Evolutionary conservation across 2,797 vertebrate genomes (phyloP).

Genomic region (Hoplostethus mediterraneus): DNA sequence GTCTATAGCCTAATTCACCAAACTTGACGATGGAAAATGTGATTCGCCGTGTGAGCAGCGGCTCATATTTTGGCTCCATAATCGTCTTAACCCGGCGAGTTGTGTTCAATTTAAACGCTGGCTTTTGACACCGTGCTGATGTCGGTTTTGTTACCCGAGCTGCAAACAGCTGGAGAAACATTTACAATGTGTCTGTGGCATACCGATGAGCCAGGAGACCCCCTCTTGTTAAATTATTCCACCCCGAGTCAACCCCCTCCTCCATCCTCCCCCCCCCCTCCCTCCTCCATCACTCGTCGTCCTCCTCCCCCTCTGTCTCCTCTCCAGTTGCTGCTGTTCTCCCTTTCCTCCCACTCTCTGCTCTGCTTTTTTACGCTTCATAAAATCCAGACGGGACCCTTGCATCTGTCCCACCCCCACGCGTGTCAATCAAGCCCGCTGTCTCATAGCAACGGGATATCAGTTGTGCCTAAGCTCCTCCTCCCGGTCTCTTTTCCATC

Average conservation of each 20-base stretch:
- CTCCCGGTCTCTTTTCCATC: slow-evolving; percentile 54
- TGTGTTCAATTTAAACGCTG: slow-evolving; percentile 46
- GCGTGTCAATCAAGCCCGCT: slow-evolving; percentile 75
- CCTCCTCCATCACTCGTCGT: slow-evolving; percentile 48
- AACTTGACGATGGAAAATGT: slow-evolving; percentile 63
- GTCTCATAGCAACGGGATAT: slow-evolving; percentile 73
- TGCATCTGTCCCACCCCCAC: slow-evolving; percentile 70
- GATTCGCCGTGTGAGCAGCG: slow-evolving; percentile 49
- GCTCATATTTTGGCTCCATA: slow-evolving; percentile 63
- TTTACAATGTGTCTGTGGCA: slow-evolving; percentile 66
- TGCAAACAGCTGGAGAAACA: slow-evolving; percentile 78
- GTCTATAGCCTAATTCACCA: slow-evolving; percentile 64
- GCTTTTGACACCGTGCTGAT: slow-evolving; percentile 46
- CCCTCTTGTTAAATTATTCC: slow-evolving; percentile 81
- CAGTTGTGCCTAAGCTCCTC: slow-evolving; percentile 54
- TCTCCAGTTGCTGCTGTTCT: slow-evolving; percentile 65
- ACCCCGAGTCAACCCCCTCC: slow-evolving; percentile 68
- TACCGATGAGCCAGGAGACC: slow-evolving; percentile 78
- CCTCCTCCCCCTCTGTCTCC: slow-evolving; percentile 50
- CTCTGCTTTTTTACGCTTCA: slow-evolving; percentile 79
- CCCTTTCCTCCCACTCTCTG: slow-evolving; percentile 77
- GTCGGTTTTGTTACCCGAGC: slow-evolving; percentile 40
- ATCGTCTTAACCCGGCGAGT: slow-evolving; percentile 51
- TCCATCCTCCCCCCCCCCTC: neutral
- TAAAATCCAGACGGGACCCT: slow-evolving; percentile 84